These are phyloP conservation scores for Fulmarus glacialis DNA, from an alignment of 2,113 vertebrate species.

Conservation along the genomic window DNA sequence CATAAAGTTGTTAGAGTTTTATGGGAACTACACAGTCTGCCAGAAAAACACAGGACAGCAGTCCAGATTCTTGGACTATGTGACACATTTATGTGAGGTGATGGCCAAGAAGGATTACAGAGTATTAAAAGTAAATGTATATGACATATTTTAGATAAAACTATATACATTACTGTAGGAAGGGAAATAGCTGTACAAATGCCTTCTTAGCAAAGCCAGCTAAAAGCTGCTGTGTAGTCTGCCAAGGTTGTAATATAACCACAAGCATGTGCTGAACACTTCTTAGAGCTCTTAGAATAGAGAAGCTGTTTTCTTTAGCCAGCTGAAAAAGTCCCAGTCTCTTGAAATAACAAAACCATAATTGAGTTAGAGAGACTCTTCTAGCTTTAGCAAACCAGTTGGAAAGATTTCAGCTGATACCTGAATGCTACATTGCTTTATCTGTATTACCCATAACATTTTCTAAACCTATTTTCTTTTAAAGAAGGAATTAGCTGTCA, in stretches of 20 bases:
- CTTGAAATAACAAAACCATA: slow-evolving; percentile 50
- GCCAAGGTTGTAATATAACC: slow-evolving; percentile 44
- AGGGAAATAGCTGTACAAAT: slow-evolving; percentile 51
- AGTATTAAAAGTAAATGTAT: slow-evolving; percentile 32
- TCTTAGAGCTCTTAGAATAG: slow-evolving; percentile 45
- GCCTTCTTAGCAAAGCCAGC: slow-evolving; percentile 34
- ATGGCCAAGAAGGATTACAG: slow-evolving; percentile 37
- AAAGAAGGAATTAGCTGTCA: background rate
- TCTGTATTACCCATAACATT: background rate
- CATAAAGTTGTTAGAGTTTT: background rate
- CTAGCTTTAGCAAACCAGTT: background rate
- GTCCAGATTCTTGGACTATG: background rate
- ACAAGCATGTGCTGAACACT: slow-evolving; percentile 39
- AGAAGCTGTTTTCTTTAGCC: slow-evolving; percentile 40
- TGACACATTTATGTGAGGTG: slow-evolving; percentile 16
- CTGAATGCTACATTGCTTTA: background rate
- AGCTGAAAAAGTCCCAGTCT: slow-evolving; percentile 22
- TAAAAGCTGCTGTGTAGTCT: slow-evolving; percentile 34
- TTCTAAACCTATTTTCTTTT: background rate
- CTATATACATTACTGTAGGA: slow-evolving; percentile 7
- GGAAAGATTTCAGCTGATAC: slow-evolving; percentile 1
- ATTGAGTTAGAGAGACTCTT: slow-evolving; percentile 34
- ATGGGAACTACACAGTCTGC: background rate
- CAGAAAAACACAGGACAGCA: background rate
- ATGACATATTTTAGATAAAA: slow-evolving; percentile 33